A percentile compares a stretch with the other conserved stretches of the same genome.
phyloP scores from a whole-genome alignment of 2,797 vertebrate genomes.

The Halcyon badia region DNA sequence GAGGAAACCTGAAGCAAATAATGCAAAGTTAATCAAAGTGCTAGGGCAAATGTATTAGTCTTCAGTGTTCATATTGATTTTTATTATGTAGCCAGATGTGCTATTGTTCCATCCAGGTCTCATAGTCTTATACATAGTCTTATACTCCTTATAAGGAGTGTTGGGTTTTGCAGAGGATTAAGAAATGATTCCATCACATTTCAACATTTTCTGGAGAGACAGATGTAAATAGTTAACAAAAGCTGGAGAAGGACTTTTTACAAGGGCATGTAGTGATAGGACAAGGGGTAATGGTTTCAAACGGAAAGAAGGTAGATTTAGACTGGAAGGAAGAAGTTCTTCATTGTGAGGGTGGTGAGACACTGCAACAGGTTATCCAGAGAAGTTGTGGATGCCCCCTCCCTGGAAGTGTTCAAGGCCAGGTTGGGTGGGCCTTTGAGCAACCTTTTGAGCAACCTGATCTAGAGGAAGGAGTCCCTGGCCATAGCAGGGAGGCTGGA shows the following conservation, averaged over 20 bases:
- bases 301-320: neutral
- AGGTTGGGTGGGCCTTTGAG: neutral
- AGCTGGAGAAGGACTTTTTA: neutral
- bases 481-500: neutral
- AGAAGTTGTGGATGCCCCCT: neutral
- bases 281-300: neutral
- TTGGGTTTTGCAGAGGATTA: neutral
- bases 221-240: neutral
- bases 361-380: neutral
- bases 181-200: neutral
- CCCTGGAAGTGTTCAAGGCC: neutral
- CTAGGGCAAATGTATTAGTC: neutral
- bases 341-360: neutral
- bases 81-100: neutral
- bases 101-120: neutral
- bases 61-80: neutral
- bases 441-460: neutral
- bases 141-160: neutral
- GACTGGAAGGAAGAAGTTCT: neutral
- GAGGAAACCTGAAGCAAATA: neutral
- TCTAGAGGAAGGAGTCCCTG: neutral
- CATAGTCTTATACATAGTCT: neutral
- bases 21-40: neutral
- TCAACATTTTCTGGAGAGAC: neutral
- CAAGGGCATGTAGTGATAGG: neutral